Evolutionary conservation across 2,113 vertebrate species (phyloP).

Genomic region (Pandion haliaetus): DNA sequence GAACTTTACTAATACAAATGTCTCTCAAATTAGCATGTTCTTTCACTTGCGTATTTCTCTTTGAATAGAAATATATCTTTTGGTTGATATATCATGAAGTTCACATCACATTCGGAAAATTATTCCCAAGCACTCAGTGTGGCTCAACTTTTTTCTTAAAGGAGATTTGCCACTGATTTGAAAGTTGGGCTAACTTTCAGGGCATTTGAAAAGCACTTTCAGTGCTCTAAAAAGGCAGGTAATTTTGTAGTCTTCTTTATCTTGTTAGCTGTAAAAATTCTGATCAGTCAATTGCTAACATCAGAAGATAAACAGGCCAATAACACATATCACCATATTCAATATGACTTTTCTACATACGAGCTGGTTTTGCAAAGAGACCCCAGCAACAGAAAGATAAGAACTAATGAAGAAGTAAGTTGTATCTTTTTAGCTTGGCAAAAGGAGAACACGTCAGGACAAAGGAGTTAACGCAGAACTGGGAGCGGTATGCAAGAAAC

Average conservation of each 20-base stretch:
- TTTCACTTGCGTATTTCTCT: background rate
- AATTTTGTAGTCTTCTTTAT: background rate
- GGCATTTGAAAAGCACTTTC: background rate
- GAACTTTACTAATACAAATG: background rate
- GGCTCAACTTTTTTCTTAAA: background rate
- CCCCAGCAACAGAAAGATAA: background rate
- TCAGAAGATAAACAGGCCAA: background rate
- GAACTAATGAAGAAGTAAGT: background rate
- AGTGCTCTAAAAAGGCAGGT: background rate
- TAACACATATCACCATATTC: background rate
- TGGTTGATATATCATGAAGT: background rate
- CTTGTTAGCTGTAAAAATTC: background rate
- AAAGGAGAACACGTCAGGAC: background rate
- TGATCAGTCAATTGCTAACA: background rate
- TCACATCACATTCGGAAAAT: background rate
- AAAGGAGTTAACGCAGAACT: background rate
- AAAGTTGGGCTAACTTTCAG: background rate
- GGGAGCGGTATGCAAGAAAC: background rate
- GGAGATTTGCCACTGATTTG: background rate
- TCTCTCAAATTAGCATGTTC: background rate
- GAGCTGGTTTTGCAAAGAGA: background rate
- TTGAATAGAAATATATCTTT: background rate
- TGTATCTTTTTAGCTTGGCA: background rate
- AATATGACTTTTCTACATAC: rapidly evolving
- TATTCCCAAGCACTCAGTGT: background rate